These are phyloP conservation scores for Corella eumyota DNA, from an alignment of 23 tunicate genomes.

Conservation along the genomic window DNA sequence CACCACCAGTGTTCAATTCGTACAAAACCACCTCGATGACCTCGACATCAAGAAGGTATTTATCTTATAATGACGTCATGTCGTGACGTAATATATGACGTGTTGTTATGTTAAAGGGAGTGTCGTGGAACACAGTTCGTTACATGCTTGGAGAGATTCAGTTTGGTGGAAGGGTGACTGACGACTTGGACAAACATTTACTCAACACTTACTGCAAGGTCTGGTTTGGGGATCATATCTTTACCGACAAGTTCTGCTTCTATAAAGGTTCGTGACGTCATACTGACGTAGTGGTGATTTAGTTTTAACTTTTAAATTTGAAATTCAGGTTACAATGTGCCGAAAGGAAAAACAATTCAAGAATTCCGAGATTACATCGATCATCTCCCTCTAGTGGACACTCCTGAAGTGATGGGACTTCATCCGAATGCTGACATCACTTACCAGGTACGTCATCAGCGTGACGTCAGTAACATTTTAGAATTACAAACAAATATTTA, in stretches of 20 bases:
- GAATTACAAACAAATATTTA: no score
- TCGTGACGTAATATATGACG: neutral
- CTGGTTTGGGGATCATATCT: slow-evolving; percentile 97
- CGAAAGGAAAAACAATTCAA: slow-evolving; percentile 68
- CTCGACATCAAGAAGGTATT: slow-evolving; percentile 95
- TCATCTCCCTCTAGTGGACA: slow-evolving; percentile 83
- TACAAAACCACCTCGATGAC: slow-evolving; percentile 98
- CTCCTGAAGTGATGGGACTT: slow-evolving; percentile 99
- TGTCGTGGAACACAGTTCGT: slow-evolving; percentile 96
- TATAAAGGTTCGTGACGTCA: slow-evolving; percentile 51
- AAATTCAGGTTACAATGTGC: slow-evolving; percentile 62
- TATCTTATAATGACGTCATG: neutral
- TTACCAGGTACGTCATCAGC: slow-evolving; percentile 73
- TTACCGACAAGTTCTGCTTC: slow-evolving; percentile 82
- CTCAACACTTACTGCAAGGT: slow-evolving; percentile 98
- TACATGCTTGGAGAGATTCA: slow-evolving; percentile 99
- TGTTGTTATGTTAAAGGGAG: no score
- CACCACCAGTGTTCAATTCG: slow-evolving; percentile 89
- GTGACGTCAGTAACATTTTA: neutral
- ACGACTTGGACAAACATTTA: slow-evolving; percentile 88
- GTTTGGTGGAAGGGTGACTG: slow-evolving; percentile 99
- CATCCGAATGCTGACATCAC: slow-evolving; percentile 99
- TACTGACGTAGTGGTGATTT: neutral
- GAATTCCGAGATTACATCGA: slow-evolving; percentile 89
- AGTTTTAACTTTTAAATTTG: neutral